Base-by-base conservation (phyloP, 2,113 vertebrate genomes). In the Actinemys pallida region DNA sequence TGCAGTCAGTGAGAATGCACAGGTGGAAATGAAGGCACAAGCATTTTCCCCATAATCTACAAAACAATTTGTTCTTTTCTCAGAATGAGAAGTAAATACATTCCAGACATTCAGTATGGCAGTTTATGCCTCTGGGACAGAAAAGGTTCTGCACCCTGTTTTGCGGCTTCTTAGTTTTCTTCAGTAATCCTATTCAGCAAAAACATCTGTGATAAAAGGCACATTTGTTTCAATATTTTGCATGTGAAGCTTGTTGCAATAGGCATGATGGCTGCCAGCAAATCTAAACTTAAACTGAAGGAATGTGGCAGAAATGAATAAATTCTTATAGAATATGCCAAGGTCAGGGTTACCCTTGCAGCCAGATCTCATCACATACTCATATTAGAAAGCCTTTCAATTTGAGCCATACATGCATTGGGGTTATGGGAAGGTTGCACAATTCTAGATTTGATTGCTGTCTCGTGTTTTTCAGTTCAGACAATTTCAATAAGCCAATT, bases 151-250 rank as follows among this genome's bases (percentile, higher is more conserved):
- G 91, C 90, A 90, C 88, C 69, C 90, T 96, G 81, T 97, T 98
- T 98, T 97, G 96, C 94, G 95, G 95, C 82, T 94, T 93, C 89
- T 39, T 89, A 97, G 98, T 94, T 91, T 69, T 87, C 72, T 96
- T 98, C 97, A 97, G 98, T 98, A 91, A 97, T 89, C 93, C 97
- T 95, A 98, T 98, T 99, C 97, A 97, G 89, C 93, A 95, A 97
- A 97, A 97, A 90, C 87, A 96, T 95, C 95, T 97, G 93, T 69
- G 93, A 98, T 97, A 97, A 98, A 98, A 97, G 93, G 93, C 89
- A 56, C 89, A 96, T 98, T 98, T 97, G 95, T 97, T 96, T 98
- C 91, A 95, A 54, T 88, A 87, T 92, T 96, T 94, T 94, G 88
- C 90, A 90, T 93, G 49, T 85, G 81, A 95, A 96, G 86, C 81